These are phyloP conservation scores for Pagrus major DNA, from an alignment of 2,113 vertebrate genomes.

Conservation along the genomic window DNA sequence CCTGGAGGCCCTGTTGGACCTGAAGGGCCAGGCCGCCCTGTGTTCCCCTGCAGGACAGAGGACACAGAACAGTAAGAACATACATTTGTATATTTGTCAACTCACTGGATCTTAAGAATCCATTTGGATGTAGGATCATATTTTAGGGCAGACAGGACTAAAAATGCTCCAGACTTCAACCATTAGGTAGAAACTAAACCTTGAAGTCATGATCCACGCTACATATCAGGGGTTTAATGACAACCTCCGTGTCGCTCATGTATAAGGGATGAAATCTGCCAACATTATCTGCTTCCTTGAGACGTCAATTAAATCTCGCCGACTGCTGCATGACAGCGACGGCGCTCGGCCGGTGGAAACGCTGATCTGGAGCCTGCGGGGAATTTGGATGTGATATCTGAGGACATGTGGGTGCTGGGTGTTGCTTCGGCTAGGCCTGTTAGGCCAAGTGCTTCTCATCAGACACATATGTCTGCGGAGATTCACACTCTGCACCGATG, in stretches of 20 bases:
- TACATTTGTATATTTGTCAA: too few species aligned
- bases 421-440: constrained; percentile 34
- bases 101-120: too few species aligned
- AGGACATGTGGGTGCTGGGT: constrained; percentile 33
- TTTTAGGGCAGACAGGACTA: neutral
- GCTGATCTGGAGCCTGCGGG: constrained; percentile 31
- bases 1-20: constrained; percentile 88
- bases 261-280: constrained; percentile 17
- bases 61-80: neutral
- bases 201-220: neutral
- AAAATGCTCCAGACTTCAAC: too few species aligned
- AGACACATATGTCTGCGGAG: constrained; percentile 59
- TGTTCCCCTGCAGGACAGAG: constrained; percentile 81
- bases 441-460: constrained; percentile 59
- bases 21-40: constrained; percentile 85
- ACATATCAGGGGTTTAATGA: too few species aligned
- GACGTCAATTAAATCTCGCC: constrained; percentile 40
- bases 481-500: constrained; percentile 50
- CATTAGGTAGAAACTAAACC: neutral
- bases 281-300: neutral
- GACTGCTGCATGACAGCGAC: constrained; percentile 9
- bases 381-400: constrained; percentile 39
- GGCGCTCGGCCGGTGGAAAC: constrained; percentile 19
- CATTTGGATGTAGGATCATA: neutral
- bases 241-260: neutral